phyloP scores from a whole-genome alignment of 2,797 vertebrate species.

The Sebastes steindachneri region DNA sequence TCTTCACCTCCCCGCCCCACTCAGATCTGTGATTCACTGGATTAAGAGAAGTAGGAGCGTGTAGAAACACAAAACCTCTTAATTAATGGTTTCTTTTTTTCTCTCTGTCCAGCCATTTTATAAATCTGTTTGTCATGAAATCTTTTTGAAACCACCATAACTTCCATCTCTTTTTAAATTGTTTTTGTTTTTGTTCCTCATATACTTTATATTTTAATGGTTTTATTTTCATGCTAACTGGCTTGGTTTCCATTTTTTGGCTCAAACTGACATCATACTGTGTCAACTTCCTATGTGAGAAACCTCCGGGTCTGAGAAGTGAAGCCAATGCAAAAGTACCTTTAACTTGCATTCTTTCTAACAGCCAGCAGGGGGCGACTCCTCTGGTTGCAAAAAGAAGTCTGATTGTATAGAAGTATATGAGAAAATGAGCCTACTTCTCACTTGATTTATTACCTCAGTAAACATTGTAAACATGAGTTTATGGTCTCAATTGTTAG shows the following conservation, averaged over 20 bases:
- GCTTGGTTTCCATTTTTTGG: background rate
- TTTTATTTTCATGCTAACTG: background rate
- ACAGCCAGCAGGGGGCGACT: no score
- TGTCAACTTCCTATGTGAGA: background rate
- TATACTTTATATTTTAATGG: background rate
- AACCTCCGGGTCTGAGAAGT: no score
- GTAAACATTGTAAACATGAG: no score
- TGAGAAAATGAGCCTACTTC: no score
- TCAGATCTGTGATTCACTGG: background rate
- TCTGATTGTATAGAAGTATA: no score
- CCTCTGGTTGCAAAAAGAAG: no score
- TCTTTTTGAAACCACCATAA: background rate
- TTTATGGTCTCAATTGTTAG: no score
- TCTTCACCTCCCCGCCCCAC: background rate
- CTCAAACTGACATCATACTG: background rate
- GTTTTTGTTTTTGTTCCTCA: background rate
- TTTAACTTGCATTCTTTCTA: no score
- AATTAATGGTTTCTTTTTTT: background rate
- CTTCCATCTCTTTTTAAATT: background rate
- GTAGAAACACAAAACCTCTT: background rate
- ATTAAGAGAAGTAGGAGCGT: background rate
- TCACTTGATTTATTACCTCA: no score
- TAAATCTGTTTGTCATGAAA: background rate
- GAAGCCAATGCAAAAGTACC: no score
- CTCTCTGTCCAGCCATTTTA: background rate